Conservation (phyloP, 2,888 invertebrate genomes). For the Hypomecis atomaria region DNA sequence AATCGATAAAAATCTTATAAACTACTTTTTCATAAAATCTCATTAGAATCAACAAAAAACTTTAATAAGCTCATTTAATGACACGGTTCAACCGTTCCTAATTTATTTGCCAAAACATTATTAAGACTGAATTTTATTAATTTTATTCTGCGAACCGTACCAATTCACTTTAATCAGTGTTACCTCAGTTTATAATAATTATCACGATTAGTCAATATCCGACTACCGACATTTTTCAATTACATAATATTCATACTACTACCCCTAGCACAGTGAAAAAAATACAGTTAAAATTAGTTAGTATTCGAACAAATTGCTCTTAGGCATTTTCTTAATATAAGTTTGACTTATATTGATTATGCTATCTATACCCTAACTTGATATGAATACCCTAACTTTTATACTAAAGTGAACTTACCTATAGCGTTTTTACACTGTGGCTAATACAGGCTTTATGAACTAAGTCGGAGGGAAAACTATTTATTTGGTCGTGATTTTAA, state of each 20-base stretch:
- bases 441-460: not conserved
- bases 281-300: too few species aligned
- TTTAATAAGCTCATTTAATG: constrained; percentile 47
- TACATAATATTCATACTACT: too few species aligned
- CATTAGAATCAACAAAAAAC: constrained; percentile 61
- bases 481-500: not conserved
- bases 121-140: not conserved
- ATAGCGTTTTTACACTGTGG: too few species aligned
- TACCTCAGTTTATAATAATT: not conserved
- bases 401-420: too few species aligned
- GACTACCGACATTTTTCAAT: too few species aligned
- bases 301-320: too few species aligned
- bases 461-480: not conserved
- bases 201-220: too few species aligned
- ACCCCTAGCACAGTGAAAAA: too few species aligned
- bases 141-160: not conserved
- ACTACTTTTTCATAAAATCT: constrained; percentile 59
- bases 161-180: not conserved
- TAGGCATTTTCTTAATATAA: too few species aligned
- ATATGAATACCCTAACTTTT: too few species aligned
- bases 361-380: too few species aligned
- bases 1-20: constrained; percentile 58
- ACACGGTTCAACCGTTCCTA: constrained; percentile 25
- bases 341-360: too few species aligned
- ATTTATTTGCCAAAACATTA: constrained; percentile 33